phyloP scores from a whole-genome alignment of 2,888 invertebrate species.

The Cheilosia vulpina region DNA sequence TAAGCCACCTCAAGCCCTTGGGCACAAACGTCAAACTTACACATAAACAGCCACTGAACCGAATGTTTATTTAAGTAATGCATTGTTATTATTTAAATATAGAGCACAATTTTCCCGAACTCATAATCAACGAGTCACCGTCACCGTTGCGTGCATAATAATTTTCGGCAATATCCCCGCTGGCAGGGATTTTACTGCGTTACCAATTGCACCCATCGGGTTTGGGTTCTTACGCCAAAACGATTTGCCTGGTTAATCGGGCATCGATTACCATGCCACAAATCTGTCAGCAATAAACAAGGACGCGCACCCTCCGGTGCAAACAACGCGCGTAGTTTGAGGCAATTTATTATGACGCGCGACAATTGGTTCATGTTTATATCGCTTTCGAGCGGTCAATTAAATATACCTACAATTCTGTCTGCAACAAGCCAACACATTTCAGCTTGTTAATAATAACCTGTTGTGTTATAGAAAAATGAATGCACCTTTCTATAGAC shows the following conservation, averaged over 20 bases:
- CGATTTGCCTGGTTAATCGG: constrained; percentile 38
- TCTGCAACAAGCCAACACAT: constrained; percentile 39
- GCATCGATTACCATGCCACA: constrained; percentile 55
- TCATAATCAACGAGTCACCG: no score
- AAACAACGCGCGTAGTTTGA: background rate
- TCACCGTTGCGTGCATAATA: background rate
- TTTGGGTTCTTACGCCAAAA: constrained; percentile 22
- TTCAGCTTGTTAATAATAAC: constrained; percentile 13
- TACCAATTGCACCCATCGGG: constrained; percentile 26
- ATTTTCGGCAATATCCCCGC: constrained; percentile 8
- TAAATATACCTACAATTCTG: constrained; percentile 31
- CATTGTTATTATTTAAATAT: no score
- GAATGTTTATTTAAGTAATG: no score
- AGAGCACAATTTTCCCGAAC: background rate
- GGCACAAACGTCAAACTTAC: no score
- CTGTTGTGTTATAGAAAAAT: background rate
- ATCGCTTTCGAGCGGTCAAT: constrained; percentile 58
- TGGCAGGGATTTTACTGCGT: constrained; percentile 17
- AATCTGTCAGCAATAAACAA: constrained; percentile 57
- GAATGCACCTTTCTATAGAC: background rate
- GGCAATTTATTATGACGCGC: constrained; percentile 55
- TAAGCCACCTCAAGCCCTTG: background rate
- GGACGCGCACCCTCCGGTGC: constrained; percentile 11
- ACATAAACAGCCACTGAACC: no score
- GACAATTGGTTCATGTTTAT: constrained; percentile 61